Percentiles rank a stretch among this genome's conserved stretches.
These are phyloP conservation scores for Apostichopus japonicus DNA, from an alignment of 35 echinoderm and acorn worm genomes.

Conservation along the genomic window DNA sequence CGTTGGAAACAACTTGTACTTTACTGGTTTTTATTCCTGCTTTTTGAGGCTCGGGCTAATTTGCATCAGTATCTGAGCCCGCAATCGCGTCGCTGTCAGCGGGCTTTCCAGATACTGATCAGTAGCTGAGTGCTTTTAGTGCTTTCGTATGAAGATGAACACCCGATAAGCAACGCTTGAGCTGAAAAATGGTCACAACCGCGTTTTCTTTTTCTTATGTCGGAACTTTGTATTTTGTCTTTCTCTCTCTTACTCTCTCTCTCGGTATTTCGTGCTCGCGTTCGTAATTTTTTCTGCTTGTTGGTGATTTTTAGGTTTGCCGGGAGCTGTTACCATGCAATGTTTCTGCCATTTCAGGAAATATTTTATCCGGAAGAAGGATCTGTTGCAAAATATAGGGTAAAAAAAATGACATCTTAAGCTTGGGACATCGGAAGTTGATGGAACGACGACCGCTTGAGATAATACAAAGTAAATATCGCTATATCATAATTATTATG, in stretches of 20 bases:
- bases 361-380: neutral
- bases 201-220: constrained; percentile 26
- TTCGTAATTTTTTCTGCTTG: neutral
- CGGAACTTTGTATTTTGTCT: neutral
- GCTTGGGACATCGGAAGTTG: neutral
- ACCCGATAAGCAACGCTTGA: constrained; percentile 42
- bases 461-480: neutral
- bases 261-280: neutral
- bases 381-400: neutral
- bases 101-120: constrained; percentile 11
- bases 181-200: constrained; percentile 26
- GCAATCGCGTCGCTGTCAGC: constrained; percentile 45
- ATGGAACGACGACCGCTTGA: neutral
- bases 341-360: neutral
- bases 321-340: neutral
- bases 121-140: constrained; percentile 33
- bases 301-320: neutral
- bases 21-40: constrained; percentile 19
- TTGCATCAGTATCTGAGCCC: constrained; percentile 38
- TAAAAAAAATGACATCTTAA: neutral
- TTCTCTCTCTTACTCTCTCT: neutral
- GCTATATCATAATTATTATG: neutral
- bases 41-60: constrained; percentile 30
- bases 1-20: constrained; percentile 31
- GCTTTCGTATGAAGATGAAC: constrained; percentile 23